Evolutionary conservation across 2,113 vertebrate species (phyloP).

Genomic region (Arothron firmamentum): DNA sequence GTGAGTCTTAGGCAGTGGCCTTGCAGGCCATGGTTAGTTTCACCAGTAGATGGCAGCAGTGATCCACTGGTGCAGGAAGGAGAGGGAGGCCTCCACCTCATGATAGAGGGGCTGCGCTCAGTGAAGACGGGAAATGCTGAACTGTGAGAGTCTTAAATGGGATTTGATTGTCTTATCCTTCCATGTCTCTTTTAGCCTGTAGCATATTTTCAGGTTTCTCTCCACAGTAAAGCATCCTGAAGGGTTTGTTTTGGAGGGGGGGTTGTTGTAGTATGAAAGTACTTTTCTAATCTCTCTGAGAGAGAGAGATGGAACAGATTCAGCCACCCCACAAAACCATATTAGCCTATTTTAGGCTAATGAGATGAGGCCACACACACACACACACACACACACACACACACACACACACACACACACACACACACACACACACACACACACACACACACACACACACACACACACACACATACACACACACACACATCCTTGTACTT

Average conservation of each 20-base stretch:
- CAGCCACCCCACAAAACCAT: background rate
- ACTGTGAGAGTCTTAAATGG: slow-evolving; percentile 11
- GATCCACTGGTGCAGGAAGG: slow-evolving; percentile 29
- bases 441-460: background rate
- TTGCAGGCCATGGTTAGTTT: background rate
- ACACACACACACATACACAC: slow-evolving; percentile 11
- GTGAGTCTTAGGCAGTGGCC: too few relatives aligned
- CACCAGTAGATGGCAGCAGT: slow-evolving; percentile 72
- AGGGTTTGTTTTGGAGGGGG: slow-evolving; percentile 5
- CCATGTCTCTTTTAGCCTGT: slow-evolving; percentile 28
- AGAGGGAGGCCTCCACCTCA: background rate
- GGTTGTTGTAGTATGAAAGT: slow-evolving; percentile 2
- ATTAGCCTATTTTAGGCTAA: background rate
- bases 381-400: slow-evolving; percentile 12
- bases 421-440: slow-evolving; percentile 12
- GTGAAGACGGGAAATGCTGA: background rate
- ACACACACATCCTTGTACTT: background rate
- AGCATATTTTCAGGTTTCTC: slow-evolving; percentile 20
- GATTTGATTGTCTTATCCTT: slow-evolving; percentile 37
- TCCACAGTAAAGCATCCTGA: slow-evolving; percentile 15
- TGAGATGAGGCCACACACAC: background rate
- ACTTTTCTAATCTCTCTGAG: background rate
- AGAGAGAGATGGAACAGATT: background rate
- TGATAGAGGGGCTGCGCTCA: slow-evolving; percentile 20
- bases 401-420: background rate